These are phyloP conservation scores for Pristis pectinata DNA, from an alignment of 2,797 vertebrate genomes.

Conservation along the genomic window DNA sequence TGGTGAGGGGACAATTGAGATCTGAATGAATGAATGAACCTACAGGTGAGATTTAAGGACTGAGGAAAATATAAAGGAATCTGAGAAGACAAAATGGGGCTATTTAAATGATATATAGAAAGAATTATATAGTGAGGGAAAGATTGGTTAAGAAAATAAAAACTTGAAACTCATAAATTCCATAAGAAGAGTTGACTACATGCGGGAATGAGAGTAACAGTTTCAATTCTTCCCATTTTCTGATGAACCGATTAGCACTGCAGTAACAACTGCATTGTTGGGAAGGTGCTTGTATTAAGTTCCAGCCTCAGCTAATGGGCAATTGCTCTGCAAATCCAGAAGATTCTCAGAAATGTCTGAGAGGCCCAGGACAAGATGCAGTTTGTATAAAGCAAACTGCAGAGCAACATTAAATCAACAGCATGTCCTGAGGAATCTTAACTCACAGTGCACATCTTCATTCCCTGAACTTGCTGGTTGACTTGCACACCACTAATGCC, in stretches of 20 bases:
- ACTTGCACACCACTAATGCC: background rate
- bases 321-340: background rate
- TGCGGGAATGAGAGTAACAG: background rate
- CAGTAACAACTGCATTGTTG: background rate
- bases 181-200: background rate
- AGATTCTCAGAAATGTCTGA: background rate
- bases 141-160: background rate
- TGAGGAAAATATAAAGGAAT: background rate
- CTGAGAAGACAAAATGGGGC: background rate
- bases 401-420: background rate
- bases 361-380: background rate
- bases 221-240: background rate
- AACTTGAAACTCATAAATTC: background rate
- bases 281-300: background rate
- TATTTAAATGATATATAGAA: background rate
- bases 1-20: too few species aligned
- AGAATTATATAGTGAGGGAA: background rate
- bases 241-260: background rate
- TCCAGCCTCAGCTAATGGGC: background rate
- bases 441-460: background rate
- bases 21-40: background rate
- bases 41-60: background rate
- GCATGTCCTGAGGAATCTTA: background rate
- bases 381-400: background rate
- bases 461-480: background rate